A percentile compares a stretch with the other conserved stretches of the same genome.
Evolutionary conservation across 1,140 invertebrate species (phyloP).

Genomic region (Philaenus spumarius): DNA sequence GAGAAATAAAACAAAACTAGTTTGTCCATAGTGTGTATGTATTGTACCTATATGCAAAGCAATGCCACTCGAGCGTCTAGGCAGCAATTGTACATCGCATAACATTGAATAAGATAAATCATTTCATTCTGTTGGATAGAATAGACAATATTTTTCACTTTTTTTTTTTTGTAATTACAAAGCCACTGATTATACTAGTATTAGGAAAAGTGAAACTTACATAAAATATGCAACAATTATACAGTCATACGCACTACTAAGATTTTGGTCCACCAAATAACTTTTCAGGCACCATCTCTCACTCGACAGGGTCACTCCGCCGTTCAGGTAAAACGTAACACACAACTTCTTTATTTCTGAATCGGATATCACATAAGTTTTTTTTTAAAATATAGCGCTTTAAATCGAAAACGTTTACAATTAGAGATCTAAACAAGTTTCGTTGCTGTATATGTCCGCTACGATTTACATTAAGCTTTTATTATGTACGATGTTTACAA

Average conservation of each 20-base stretch:
- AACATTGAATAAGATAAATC: no score
- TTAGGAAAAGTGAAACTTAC: not conserved
- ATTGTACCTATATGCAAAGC: no score
- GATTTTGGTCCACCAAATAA: conserved; percentile 5
- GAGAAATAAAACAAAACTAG: no score
- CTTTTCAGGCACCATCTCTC: conserved; percentile 13
- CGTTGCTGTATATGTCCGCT: not conserved
- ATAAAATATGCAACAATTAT: not conserved
- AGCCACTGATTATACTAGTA: conserved; percentile 7
- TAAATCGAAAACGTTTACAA: not conserved
- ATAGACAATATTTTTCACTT: no score
- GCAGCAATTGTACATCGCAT: no score
- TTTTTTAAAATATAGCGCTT: no score
- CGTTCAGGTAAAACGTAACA: not conserved
- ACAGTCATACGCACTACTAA: not conserved
- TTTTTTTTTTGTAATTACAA: no score
- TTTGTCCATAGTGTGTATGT: no score
- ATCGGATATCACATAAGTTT: not conserved
- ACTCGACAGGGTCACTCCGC: not conserved
- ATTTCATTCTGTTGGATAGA: no score
- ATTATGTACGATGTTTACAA: no score
- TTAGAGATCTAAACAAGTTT: not conserved
- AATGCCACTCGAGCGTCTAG: no score
- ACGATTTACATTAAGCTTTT: not conserved
- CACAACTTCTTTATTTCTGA: not conserved